A percentile compares a stretch with the other conserved stretches of the same genome.
phyloP scores from a whole-genome alignment of 2,888 invertebrate genomes.

The Cephus nigrinus region DNA sequence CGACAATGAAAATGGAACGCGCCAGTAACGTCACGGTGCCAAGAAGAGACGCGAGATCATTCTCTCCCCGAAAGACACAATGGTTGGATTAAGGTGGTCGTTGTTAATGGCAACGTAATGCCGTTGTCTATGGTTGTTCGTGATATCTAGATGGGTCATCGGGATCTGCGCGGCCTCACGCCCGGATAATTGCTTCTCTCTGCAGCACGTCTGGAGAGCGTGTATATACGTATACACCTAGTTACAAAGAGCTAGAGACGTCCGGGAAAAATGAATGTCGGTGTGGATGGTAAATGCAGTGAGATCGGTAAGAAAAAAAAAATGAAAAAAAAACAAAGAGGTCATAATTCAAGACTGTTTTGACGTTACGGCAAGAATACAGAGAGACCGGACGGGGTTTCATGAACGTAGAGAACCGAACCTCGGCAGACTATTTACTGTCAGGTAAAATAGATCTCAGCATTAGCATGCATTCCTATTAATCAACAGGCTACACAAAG shows the following conservation, averaged over 20 bases:
- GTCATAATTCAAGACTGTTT: background rate
- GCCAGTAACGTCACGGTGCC: background rate
- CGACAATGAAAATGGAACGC: background rate
- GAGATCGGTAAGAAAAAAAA: background rate
- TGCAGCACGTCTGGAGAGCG: background rate
- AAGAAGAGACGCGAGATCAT: background rate
- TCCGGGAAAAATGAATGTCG: background rate
- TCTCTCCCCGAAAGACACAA: background rate
- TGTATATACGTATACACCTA: background rate
- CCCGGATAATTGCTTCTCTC: conserved; percentile 18
- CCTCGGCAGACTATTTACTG: background rate
- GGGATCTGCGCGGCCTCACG: conserved; percentile 14
- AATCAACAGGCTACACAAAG: conserved; percentile 28
- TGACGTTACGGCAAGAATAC: background rate
- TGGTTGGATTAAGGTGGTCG: conserved; percentile 10
- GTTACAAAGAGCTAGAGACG: background rate
- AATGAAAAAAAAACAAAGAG: background rate
- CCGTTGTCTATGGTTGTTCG: conserved; percentile 13
- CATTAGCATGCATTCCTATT: conserved; percentile 37
- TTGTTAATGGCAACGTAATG: conserved; percentile 21
- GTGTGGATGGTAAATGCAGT: background rate
- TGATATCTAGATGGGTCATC: conserved; percentile 24
- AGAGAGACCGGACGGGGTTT: background rate
- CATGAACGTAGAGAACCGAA: background rate
- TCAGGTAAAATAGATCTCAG: background rate